These are phyloP conservation scores for Serranochromis macrocephalus DNA, from an alignment of 2,113 vertebrate genomes.

Conservation along the genomic window DNA sequence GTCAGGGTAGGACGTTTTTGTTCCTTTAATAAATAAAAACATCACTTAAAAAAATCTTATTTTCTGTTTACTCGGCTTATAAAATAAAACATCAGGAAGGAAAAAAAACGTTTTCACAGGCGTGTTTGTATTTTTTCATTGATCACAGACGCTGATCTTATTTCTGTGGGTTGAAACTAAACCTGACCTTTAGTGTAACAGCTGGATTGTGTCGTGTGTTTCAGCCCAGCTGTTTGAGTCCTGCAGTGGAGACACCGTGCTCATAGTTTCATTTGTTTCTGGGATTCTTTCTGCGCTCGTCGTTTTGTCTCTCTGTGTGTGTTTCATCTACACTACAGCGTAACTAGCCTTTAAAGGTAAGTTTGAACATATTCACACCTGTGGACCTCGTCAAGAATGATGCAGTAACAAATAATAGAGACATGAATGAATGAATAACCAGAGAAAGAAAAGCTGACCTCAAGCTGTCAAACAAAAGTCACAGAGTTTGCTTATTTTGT, in stretches of 20 bases:
- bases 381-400: rapidly evolving
- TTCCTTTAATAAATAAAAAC: neutral
- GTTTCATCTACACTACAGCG: neutral
- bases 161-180: neutral
- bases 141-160: neutral
- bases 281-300: neutral
- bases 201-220: neutral
- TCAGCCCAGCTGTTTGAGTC: neutral
- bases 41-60: rapidly evolving
- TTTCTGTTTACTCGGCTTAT: neutral
- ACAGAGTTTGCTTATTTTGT: rapidly evolving
- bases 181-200: neutral
- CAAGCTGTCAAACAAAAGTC: neutral
- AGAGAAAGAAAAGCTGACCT: neutral
- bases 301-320: neutral
- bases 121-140: neutral
- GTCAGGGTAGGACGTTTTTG: rapidly evolving
- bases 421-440: neutral
- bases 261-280: neutral
- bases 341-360: neutral
- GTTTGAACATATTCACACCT: neutral
- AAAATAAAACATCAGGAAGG: neutral
- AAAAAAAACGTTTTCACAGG: rapidly evolving
- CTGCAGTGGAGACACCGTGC: rapidly evolving
- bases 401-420: neutral